Conservation (phyloP, 2,113 vertebrate genomes). For the Cyphomyrus discorhynchus region DNA sequence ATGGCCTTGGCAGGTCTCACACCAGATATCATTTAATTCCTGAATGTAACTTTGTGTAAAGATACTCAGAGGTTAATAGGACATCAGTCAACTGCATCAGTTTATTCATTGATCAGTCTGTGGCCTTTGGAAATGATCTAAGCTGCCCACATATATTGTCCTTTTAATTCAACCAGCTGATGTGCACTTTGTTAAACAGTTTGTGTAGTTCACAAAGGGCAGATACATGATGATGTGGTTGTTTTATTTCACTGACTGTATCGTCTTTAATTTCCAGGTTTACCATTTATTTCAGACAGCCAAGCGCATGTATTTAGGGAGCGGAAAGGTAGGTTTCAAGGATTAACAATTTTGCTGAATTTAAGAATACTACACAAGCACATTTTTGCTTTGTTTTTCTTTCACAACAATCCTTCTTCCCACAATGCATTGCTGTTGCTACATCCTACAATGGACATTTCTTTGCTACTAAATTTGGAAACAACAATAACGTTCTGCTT, state of each 20-base stretch:
- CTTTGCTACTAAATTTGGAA: not conserved
- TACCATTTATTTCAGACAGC: not conserved
- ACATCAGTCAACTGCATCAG: too few species aligned
- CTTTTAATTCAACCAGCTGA: not conserved
- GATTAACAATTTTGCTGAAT: not conserved
- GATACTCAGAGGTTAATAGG: not conserved
- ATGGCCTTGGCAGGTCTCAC: not conserved
- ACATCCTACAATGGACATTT: not conserved
- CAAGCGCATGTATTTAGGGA: not conserved
- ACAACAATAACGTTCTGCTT: not conserved
- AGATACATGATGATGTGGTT: not conserved
- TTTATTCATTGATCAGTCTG: not conserved
- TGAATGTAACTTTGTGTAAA: not conserved
- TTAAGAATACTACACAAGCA: not conserved
- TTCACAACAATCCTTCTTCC: not conserved
- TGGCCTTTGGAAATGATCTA: not conserved
- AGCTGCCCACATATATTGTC: not conserved
- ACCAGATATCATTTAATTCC: not conserved
- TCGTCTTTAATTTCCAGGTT: not conserved
- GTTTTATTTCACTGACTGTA: not conserved
- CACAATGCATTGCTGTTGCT: not conserved
- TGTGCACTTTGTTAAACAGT: not conserved
- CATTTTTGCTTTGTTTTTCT: not conserved
- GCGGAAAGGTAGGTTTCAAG: not conserved
- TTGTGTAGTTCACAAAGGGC: not conserved